These are phyloP conservation scores for Anhinga rufa DNA, from an alignment of 2,113 vertebrate genomes.

Conservation along the genomic window DNA sequence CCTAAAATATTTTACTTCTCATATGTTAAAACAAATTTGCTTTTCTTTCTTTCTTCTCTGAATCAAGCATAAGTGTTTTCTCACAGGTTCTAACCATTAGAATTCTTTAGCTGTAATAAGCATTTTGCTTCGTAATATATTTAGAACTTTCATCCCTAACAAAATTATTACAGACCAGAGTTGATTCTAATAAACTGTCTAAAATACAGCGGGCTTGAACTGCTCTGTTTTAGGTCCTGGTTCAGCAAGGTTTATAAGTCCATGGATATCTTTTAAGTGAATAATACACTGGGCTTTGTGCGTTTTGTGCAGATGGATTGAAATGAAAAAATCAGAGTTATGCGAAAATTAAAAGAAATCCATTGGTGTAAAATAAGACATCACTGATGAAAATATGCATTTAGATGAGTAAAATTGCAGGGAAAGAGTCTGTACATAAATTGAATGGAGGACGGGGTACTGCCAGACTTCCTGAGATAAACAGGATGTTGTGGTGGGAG, in stretches of 20 bases:
- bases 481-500: background rate
- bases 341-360: background rate
- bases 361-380: background rate
- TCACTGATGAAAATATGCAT: background rate
- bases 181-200: background rate
- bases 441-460: background rate
- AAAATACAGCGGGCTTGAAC: background rate
- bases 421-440: background rate
- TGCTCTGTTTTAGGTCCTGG: background rate
- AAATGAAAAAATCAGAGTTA: background rate
- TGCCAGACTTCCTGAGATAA: background rate
- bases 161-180: background rate
- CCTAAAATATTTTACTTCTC: background rate
- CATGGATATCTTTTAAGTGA: background rate
- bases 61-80: background rate
- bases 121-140: background rate
- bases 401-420: background rate
- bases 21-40: background rate
- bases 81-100: background rate
- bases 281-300: background rate
- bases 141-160: background rate
- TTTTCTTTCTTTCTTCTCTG: background rate
- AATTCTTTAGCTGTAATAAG: background rate
- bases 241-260: background rate
- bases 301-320: background rate